These are phyloP conservation scores for Myioborus miniatus DNA, from an alignment of 2,797 vertebrate genomes.

Conservation along the genomic window DNA sequence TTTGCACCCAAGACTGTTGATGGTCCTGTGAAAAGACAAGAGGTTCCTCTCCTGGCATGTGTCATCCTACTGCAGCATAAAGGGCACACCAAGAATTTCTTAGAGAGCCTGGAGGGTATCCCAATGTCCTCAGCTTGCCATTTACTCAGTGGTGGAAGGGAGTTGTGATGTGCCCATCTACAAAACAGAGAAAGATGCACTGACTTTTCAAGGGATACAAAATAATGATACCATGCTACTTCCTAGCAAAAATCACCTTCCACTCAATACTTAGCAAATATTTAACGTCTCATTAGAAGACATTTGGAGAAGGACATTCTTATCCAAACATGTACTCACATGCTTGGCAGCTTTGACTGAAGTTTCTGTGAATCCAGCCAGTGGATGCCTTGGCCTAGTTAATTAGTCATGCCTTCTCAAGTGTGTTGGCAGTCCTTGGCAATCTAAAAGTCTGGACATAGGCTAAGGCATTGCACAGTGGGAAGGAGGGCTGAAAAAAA, in stretches of 20 bases:
- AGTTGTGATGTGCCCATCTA: background rate
- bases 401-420: constrained; percentile 72
- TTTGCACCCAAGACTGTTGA: background rate
- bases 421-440: constrained; percentile 70
- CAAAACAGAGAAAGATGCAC: background rate
- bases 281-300: constrained; percentile 42
- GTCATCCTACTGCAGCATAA: background rate
- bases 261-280: constrained; percentile 15
- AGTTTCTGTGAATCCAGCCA: constrained; percentile 33
- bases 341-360: constrained; percentile 41
- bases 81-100: background rate
- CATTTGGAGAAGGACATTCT: background rate
- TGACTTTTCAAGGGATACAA: background rate
- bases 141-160: background rate
- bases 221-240: background rate
- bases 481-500: constrained; percentile 46
- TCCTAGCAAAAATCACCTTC: background rate
- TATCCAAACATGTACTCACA: constrained; percentile 30
- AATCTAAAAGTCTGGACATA: constrained; percentile 52
- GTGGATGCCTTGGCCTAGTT: constrained; percentile 61
- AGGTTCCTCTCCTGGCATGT: background rate
- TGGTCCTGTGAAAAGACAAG: background rate
- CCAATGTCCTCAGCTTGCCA: background rate
- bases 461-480: constrained; percentile 54
- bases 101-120: background rate